Conservation (phyloP, 2,888 invertebrate genomes). For the Stramonita haemastoma region DNA sequence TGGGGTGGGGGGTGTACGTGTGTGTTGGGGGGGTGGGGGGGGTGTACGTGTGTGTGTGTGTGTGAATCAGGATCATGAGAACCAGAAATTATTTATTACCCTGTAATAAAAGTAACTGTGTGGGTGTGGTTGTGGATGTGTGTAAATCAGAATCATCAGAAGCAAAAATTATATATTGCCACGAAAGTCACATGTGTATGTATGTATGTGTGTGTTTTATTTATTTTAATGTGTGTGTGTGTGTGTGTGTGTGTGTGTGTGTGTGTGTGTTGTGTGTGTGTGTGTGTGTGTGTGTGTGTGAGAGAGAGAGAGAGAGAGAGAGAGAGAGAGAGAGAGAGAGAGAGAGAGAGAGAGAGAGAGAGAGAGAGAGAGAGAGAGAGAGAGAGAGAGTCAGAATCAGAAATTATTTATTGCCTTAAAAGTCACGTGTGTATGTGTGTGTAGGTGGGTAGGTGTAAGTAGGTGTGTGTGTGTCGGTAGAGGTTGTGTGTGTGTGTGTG, state of each 20-base stretch:
- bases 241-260: neutral
- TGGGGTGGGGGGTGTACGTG: neutral
- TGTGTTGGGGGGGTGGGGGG: neutral
- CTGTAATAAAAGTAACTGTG: neutral
- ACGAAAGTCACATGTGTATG: too few relatives aligned
- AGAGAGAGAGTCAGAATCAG: conserved; percentile 57
- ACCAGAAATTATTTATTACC: neutral
- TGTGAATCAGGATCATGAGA: neutral
- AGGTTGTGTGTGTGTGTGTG: neutral
- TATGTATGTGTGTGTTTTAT: neutral
- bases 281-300: conserved; percentile 45
- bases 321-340: too few relatives aligned
- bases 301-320: conserved; percentile 54
- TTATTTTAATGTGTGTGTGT: neutral
- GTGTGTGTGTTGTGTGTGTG: neutral
- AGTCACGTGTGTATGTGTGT: conserved; percentile 39
- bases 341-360: too few relatives aligned
- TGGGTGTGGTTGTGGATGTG: neutral
- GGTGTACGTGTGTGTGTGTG: neutral
- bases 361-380: conserved; percentile 46
- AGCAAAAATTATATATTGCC: too few relatives aligned
- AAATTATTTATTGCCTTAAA: neutral
- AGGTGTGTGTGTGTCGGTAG: neutral
- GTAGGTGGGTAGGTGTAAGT: neutral
- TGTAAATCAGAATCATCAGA: neutral